Evolutionary conservation across 2,888 invertebrate species (phyloP), one percentile per base, ranked within the genome.

Genomic region (Magallana nippona): DNA sequence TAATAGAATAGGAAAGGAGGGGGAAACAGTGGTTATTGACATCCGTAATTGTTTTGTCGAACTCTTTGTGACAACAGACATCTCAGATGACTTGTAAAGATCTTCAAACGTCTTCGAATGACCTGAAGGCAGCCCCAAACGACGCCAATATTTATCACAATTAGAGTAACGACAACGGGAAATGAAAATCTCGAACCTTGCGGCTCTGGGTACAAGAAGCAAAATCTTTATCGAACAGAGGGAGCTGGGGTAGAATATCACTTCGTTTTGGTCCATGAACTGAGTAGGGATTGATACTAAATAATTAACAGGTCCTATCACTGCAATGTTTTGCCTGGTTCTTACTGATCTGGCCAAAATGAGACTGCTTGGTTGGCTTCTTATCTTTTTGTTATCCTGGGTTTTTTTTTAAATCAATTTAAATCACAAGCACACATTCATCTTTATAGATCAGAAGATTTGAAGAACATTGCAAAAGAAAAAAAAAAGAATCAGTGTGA

Each of bases 131-230:
- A 27, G 15, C 71, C 15, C 32, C 10, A 27, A 71, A 71, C 27
- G 27, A 27, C 27, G 13, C 5, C 63, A 13, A 71, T 71, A 71
- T 27, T 22, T 71, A 27, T 71, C 71, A 71, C 71, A 71, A 71
- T 71, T 71, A 71, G 71, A 71, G 71, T 27, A 27, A 27, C 27
- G 71, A 71, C 71, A 27, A 71, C 32, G 71, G 27, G 71, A 71
- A 71, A 71, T 71, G 71, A 71, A 71, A 15, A 71, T 27, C 71
- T 71, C 13, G 32, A 71, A 32, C 22, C 1, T 1, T 27, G 11
- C 13, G 10, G 27, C 22, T 71, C 8, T 15, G 15, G 11, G 27
- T 10, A 32, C 71, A 71, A 71, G 22, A 27, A 71, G 22, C 27
- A 32, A 71, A 27, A 32, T 71, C 71, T 71, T 71, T 32, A 32